Conservation (phyloP, 2,113 vertebrate genomes). For the Chroicocephalus ridibundus region DNA sequence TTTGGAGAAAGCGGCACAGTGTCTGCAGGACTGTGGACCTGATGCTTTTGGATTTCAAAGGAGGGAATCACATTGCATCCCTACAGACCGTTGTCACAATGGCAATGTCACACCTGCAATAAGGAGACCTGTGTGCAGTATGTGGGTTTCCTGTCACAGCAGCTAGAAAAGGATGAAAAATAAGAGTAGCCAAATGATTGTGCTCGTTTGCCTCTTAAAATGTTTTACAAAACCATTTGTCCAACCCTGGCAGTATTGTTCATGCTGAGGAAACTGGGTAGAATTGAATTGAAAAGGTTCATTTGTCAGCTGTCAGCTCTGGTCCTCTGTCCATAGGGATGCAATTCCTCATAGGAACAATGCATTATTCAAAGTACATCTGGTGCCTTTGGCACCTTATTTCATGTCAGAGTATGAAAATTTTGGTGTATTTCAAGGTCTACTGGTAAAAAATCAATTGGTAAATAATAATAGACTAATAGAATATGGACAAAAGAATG, state of each 20-base stretch:
- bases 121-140: neutral
- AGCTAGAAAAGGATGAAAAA: neutral
- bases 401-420: neutral
- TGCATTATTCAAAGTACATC: neutral
- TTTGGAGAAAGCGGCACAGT: neutral
- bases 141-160: neutral
- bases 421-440: neutral
- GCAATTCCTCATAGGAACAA: neutral
- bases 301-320: neutral
- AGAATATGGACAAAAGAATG: neutral
- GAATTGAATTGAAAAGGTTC: neutral
- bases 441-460: neutral
- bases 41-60: neutral
- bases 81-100: neutral
- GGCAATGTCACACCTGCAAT: neutral
- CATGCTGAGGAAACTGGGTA: neutral
- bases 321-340: neutral
- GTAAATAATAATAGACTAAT: neutral
- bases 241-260: neutral
- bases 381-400: neutral
- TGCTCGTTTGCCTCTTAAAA: neutral
- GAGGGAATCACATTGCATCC: neutral
- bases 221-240: neutral
- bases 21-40: neutral
- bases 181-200: neutral